Conservation (phyloP, 2,113 vertebrate species). For the Hiodon alosoides region DNA sequence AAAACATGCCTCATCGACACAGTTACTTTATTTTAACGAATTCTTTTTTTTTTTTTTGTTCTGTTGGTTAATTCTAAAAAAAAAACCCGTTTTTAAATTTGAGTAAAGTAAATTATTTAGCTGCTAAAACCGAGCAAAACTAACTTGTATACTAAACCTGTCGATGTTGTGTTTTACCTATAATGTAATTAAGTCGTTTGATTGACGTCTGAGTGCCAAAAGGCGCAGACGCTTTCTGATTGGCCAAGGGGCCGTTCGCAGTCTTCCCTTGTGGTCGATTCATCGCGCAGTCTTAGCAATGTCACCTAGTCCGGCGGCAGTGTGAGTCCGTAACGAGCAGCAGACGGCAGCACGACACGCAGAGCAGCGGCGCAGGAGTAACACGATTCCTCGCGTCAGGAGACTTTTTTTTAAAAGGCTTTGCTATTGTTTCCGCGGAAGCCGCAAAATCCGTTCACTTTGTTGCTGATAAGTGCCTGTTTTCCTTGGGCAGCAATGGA, state of each 20-base stretch:
- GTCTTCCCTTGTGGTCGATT: slow-evolving; percentile 47
- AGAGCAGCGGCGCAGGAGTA: neutral
- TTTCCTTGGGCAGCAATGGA: slow-evolving; percentile 52
- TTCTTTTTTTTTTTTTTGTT: no score
- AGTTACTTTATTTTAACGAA: no score
- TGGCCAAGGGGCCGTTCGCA: slow-evolving; percentile 53
- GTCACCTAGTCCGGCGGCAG: slow-evolving; percentile 32
- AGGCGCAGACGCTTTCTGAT: slow-evolving; percentile 56
- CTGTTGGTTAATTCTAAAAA: no score
- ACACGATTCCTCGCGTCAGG: no score
- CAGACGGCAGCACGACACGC: slow-evolving; percentile 13
- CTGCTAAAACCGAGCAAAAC: no score
- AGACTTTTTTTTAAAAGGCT: neutral
- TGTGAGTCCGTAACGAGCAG: slow-evolving; percentile 31
- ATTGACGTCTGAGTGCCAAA: slow-evolving; percentile 61
- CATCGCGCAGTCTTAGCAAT: slow-evolving; percentile 32
- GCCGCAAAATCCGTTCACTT: no score
- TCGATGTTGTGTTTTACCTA: neutral
- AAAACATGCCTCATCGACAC: no score
- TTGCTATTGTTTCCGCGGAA: no score
- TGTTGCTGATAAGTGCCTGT: neutral
- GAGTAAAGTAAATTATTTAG: no score
- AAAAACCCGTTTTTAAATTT: no score
- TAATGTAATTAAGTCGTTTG: slow-evolving; percentile 49
- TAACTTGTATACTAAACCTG: slow-evolving; percentile 30